phyloP scores from a whole-genome alignment of 2,888 invertebrate genomes.

The Drosophila limbata region DNA sequence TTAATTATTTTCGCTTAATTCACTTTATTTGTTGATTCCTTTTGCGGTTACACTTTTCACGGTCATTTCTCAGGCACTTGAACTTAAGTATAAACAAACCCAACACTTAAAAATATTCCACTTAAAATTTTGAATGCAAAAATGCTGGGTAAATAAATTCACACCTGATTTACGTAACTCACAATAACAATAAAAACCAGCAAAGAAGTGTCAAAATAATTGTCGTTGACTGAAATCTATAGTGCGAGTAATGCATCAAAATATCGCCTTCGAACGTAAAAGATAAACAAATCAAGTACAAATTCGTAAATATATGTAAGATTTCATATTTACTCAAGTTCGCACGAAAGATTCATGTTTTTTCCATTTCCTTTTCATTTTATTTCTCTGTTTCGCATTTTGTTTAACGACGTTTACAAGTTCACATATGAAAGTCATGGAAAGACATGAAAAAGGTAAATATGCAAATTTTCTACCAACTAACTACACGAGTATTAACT shows the following conservation, averaged over 20 bases:
- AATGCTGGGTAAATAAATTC: slow-evolving; percentile 71
- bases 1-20: not conserved
- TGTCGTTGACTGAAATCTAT: slow-evolving; percentile 58
- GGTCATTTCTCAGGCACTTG: slow-evolving; percentile 69
- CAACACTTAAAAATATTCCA: slow-evolving; percentile 33
- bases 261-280: slow-evolving; percentile 34
- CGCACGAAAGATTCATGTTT: slow-evolving; percentile 41
- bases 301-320: slow-evolving; percentile 17
- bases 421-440: slow-evolving; percentile 36
- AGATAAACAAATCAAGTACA: slow-evolving; percentile 34
- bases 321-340: slow-evolving; percentile 56
- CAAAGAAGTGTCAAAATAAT: slow-evolving; percentile 75
- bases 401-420: slow-evolving; percentile 33
- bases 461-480: slow-evolving; percentile 13
- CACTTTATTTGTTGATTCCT: slow-evolving; percentile 31
- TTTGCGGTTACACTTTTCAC: slow-evolving; percentile 59
- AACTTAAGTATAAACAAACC: slow-evolving; percentile 52
- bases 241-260: slow-evolving; percentile 59
- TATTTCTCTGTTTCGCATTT: slow-evolving; percentile 6
- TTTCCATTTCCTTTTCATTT: slow-evolving; percentile 12
- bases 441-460: slow-evolving; percentile 13
- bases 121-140: slow-evolving; percentile 62
- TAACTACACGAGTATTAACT: slow-evolving; percentile 3
- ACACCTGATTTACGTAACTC: slow-evolving; percentile 73
- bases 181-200: slow-evolving; percentile 34